Percentiles rank a stretch among this genome's conserved stretches.
Conservation (phyloP, 2,797 vertebrate genomes). For the Neosilurus hyrtlii region DNA sequence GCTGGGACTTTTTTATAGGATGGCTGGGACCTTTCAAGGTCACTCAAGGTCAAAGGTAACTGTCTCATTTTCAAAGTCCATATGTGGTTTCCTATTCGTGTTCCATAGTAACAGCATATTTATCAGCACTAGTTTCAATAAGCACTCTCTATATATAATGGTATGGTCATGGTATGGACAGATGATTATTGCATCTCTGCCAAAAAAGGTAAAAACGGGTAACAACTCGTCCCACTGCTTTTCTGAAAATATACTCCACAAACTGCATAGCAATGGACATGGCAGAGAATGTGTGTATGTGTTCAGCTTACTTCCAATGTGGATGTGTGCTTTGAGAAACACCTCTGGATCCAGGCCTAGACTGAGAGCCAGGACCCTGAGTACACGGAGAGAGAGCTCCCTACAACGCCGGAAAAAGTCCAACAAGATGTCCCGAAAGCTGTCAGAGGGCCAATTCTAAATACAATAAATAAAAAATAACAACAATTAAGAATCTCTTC, state of each 20-base stretch:
- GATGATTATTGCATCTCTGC: no score
- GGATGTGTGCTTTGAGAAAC: slow-evolving; percentile 64
- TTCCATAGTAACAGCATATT: no score
- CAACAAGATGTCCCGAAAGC: slow-evolving; percentile 59
- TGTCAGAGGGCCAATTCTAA: slow-evolving; percentile 70
- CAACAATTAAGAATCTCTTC: neutral
- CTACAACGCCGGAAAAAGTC: slow-evolving; percentile 68
- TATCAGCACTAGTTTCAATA: no score
- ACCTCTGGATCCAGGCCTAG: slow-evolving; percentile 65
- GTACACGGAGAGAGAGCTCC: slow-evolving; percentile 67
- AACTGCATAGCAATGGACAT: neutral
- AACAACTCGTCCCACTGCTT: neutral
- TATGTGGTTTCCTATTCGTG: no score
- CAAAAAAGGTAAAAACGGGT: no score
- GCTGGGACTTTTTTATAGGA: no score
- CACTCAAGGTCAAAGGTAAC: no score
- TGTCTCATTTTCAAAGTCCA: no score
- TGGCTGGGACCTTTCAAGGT: no score
- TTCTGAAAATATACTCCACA: neutral
- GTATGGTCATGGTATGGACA: no score
- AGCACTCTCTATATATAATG: no score
- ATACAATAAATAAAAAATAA: neutral
- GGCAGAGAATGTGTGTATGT: neutral
- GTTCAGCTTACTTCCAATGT: slow-evolving; percentile 66
- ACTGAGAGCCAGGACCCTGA: slow-evolving; percentile 68